Conservation (phyloP, 1,140 invertebrate species). For the Vanessa atalanta region DNA sequence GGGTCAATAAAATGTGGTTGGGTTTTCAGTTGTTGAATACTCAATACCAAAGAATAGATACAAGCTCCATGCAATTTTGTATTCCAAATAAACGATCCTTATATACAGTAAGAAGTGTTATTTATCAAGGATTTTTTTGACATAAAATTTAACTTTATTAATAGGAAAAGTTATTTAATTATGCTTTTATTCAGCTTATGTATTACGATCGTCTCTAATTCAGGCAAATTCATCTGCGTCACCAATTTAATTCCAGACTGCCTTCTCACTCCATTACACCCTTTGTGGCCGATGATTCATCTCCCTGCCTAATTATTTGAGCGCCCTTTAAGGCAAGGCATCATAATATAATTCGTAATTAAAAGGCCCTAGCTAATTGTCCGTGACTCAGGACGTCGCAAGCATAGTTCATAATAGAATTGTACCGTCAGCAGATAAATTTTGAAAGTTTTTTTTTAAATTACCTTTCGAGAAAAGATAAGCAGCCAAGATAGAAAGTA, state of each 20-base stretch:
- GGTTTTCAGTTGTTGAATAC: background rate
- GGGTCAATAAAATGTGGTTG: no score
- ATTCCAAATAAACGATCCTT: no score
- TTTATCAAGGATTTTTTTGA: background rate
- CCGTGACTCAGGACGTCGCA: conserved; percentile 39
- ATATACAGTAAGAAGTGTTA: no score
- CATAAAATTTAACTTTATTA: background rate
- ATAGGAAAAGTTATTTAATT: background rate
- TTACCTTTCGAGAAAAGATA: no score
- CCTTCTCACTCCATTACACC: conserved; percentile 66
- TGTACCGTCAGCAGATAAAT: conserved; percentile 5
- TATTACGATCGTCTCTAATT: conserved; percentile 5
- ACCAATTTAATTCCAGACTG: conserved; percentile 32
- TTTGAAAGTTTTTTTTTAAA: background rate
- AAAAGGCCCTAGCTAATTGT: conserved; percentile 66
- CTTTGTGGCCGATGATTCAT: conserved; percentile 62
- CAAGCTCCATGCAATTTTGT: background rate
- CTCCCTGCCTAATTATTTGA: conserved; percentile 66
- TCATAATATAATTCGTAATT: conserved; percentile 68
- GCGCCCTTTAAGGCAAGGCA: conserved; percentile 54
- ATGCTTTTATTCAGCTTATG: background rate
- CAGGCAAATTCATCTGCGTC: conserved; percentile 7
- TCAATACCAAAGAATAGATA: background rate
- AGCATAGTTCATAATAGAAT: conserved; percentile 6
- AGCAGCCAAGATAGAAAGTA: no score